phyloP scores from a whole-genome alignment of 2,113 vertebrate genomes.

The Lophotis ruficrista region DNA sequence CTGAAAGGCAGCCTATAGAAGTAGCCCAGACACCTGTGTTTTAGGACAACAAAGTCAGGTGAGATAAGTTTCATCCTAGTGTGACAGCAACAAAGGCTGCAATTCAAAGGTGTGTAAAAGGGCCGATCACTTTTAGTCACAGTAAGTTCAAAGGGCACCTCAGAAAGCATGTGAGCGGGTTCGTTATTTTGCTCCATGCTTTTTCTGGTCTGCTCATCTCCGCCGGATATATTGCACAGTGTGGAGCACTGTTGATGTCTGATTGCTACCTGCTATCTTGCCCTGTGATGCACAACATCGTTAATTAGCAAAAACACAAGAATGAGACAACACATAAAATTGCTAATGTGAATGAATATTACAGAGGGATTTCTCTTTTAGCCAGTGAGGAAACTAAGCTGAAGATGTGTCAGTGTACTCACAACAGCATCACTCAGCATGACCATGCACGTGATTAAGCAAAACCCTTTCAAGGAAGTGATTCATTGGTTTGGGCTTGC shows the following conservation, averaged over 20 bases:
- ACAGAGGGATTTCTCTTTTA: not conserved
- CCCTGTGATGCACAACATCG: not conserved
- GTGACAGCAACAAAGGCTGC: not conserved
- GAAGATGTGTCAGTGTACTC: not conserved
- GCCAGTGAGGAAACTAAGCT: not conserved
- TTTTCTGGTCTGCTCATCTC: not conserved
- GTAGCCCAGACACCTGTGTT: not conserved
- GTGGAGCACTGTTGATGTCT: not conserved
- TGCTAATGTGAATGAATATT: not conserved
- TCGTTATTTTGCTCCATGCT: not conserved
- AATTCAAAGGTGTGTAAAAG: not conserved
- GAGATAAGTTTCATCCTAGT: not conserved
- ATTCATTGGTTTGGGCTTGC: not conserved
- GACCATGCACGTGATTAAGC: not conserved
- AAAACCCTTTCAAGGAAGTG: not conserved
- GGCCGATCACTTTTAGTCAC: not conserved
- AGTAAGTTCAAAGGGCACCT: not conserved
- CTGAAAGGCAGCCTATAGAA: not conserved
- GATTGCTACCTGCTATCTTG: not conserved
- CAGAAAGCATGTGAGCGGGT: not conserved
- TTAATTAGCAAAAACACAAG: not conserved
- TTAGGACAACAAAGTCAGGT: not conserved
- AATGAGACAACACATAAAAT: not conserved
- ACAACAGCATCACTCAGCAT: not conserved
- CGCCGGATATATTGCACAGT: not conserved